Percentiles rank a stretch among this genome's conserved stretches.
Evolutionary conservation across 2,888 invertebrate genomes (phyloP).

Genomic region (Brachylomia viminalis): DNA sequence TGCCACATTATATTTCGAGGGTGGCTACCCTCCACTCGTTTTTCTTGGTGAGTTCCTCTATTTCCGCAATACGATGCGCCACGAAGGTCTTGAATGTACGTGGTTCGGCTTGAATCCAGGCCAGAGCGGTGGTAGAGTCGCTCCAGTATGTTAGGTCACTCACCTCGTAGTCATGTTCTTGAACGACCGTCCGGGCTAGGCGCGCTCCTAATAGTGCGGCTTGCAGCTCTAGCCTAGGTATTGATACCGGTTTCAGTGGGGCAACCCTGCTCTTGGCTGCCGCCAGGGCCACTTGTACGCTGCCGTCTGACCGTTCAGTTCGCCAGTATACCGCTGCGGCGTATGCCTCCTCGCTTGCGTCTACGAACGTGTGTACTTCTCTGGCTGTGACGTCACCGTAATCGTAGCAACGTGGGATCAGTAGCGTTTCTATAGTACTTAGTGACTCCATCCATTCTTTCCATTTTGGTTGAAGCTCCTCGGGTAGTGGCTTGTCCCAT

Average conservation of each 20-base stretch:
- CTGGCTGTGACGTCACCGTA: conserved; percentile 9
- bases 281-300: background rate
- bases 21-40: conserved; percentile 5
- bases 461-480: conserved; percentile 9
- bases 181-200: background rate
- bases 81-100: no score
- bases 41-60: background rate
- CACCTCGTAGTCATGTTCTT: background rate
- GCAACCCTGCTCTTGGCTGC: conserved; percentile 10
- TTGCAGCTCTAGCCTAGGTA: background rate
- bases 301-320: conserved; percentile 8
- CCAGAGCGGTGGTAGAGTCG: no score
- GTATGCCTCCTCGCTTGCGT: background rate
- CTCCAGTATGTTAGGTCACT: background rate
- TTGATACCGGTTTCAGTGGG: background rate
- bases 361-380: conserved; percentile 12
- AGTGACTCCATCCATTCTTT: conserved; percentile 3
- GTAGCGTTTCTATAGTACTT: conserved; percentile 4
- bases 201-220: background rate
- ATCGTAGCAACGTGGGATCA: conserved; percentile 3
- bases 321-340: conserved; percentile 15
- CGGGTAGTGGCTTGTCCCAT: conserved; percentile 12
- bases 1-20: conserved; percentile 8
- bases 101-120: background rate
- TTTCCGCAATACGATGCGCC: no score